Percentiles rank a stretch among this genome's conserved stretches.
These are phyloP conservation scores for Pseudopipra pipra DNA, from an alignment of 2,113 vertebrate species.

Conservation along the genomic window DNA sequence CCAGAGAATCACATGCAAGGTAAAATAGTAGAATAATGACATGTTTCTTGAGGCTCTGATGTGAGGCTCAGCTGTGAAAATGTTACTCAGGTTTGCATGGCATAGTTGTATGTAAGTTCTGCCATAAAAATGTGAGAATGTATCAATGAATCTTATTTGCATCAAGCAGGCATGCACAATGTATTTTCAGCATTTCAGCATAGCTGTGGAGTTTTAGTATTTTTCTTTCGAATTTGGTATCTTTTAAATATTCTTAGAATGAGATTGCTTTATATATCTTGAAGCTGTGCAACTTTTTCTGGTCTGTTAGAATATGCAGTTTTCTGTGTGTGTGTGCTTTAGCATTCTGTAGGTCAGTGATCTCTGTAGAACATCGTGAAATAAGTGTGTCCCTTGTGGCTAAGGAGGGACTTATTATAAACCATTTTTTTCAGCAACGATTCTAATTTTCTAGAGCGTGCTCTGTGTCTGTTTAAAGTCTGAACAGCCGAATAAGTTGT, in stretches of 20 bases:
- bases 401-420: slow-evolving; percentile 28
- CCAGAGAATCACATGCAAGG: not conserved
- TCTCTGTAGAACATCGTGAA: slow-evolving; percentile 19
- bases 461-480: not conserved
- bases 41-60: not conserved
- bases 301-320: not conserved
- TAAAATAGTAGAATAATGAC: slow-evolving; percentile 13
- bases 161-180: not conserved
- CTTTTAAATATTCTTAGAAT: not conserved
- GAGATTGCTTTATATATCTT: not conserved
- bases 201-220: not conserved
- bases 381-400: slow-evolving; percentile 10
- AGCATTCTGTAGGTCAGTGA: not conserved
- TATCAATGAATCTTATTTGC: not conserved
- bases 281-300: not conserved
- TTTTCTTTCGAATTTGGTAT: not conserved
- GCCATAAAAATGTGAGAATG: not conserved
- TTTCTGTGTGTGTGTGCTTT: not conserved
- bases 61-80: not conserved
- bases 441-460: slow-evolving; percentile 37
- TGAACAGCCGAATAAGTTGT: not conserved
- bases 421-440: slow-evolving; percentile 32
- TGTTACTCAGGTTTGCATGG: not conserved
- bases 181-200: not conserved
- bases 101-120: not conserved